phyloP scores from a whole-genome alignment of 2,113 vertebrate species.

The Cavia porcellus region DNA sequence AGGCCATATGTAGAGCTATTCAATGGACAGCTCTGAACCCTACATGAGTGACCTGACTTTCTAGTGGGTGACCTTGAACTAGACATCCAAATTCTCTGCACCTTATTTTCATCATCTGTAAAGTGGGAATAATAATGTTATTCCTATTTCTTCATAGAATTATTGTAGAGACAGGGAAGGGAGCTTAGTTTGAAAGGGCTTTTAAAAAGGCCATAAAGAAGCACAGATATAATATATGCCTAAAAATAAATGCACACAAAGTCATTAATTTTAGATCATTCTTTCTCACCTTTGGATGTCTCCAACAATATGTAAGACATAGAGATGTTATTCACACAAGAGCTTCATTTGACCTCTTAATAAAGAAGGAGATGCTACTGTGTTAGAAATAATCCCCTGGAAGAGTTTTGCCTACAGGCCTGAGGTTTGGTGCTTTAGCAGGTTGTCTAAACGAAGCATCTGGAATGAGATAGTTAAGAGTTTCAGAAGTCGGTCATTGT shows the following conservation, averaged over 20 bases:
- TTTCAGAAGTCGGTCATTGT: background rate
- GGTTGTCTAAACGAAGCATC: background rate
- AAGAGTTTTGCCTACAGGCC: background rate
- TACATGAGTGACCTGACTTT: background rate
- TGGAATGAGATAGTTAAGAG: background rate
- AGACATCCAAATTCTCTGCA: background rate
- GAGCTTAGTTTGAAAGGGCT: background rate
- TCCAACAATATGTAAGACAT: constrained; percentile 35
- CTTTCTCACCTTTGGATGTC: background rate
- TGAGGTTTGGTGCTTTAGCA: constrained; percentile 22
- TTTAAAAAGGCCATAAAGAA: background rate
- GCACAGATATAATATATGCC: background rate
- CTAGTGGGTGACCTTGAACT: background rate
- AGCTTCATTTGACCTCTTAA: constrained; percentile 37
- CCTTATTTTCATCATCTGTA: background rate
- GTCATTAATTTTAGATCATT: constrained; percentile 57
- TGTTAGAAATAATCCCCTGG: background rate
- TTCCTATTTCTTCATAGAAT: background rate
- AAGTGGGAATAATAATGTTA: background rate
- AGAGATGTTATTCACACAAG: background rate
- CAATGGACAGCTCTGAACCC: background rate
- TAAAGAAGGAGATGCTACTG: background rate
- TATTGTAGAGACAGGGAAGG: background rate
- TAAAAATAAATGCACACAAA: constrained; percentile 42
- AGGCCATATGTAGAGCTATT: background rate